A percentile compares a stretch with the other conserved stretches of the same genome.
Evolutionary conservation across 2,888 invertebrate species (phyloP).

Genomic region (Agonopterix subpropinquella): DNA sequence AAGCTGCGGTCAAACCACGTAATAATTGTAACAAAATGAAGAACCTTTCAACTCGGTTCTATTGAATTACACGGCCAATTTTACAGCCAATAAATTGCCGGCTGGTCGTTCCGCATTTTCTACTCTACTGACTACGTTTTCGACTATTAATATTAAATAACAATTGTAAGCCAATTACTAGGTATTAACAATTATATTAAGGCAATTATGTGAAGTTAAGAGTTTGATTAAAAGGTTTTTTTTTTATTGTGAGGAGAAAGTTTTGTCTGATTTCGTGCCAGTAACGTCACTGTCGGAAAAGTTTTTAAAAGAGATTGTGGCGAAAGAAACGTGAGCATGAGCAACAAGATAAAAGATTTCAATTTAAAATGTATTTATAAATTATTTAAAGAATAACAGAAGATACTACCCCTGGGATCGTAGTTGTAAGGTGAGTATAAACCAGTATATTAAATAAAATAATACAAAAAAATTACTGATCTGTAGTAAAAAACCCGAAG

Average conservation of each 20-base stretch:
- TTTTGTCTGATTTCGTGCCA: conserved; percentile 3
- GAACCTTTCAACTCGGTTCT: conserved; percentile 5
- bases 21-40: conserved; percentile 5
- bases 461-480: too few species aligned
- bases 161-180: neutral
- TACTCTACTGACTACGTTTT: neutral
- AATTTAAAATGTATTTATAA: too few species aligned
- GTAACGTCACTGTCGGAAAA: conserved; percentile 5
- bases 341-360: too few species aligned
- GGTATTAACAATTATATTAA: too few species aligned
- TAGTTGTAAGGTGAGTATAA: too few species aligned
- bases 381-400: too few species aligned
- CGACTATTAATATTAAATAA: neutral
- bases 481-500: too few species aligned
- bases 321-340: too few species aligned
- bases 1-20: conserved; percentile 5
- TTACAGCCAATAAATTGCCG: conserved; percentile 9
- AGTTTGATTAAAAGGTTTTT: neutral
- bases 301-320: conserved; percentile 1
- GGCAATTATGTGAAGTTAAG: neutral
- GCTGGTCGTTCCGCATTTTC: conserved; percentile 3
- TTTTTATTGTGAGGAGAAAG: conserved; percentile 7
- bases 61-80: conserved; percentile 25
- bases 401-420: too few species aligned
- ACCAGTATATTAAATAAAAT: too few species aligned